Evolutionary conservation across 2,797 vertebrate species (phyloP), one percentile per base, ranked within the genome.

Genomic region (Semotilus atromaculatus): DNA sequence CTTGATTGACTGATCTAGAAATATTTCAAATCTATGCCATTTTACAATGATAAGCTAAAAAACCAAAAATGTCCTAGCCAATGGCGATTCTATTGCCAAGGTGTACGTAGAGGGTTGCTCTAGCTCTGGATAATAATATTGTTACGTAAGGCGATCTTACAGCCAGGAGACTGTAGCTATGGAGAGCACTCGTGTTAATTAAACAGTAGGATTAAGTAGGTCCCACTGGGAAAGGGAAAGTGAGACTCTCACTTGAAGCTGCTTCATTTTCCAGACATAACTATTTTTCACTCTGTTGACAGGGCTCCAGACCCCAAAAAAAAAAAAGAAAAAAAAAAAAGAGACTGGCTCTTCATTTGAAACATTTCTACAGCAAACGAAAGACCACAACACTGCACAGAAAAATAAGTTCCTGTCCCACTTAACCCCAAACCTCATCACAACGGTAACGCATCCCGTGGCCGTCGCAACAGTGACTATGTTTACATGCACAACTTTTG

Each of bases 161-260:
- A 76, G 34, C 34, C 74, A 26, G 74, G 34, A 58, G 34, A 76
- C 74, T 76, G 74, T 76, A 58, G 62, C 78, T 53, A 80, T 38
- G 64, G 45, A 68, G 62, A 67, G 40, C 29, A n/a, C 62, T 73
- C 9, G 19, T 58, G 51, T 67, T 82, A 51, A 85, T 82, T 79
- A 82, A 68, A 36, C 23, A 66, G 40, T 4, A 43, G 62, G 67
- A 77, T 72, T 29, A 62, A 51, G 36, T 38, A 38, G 36, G 36
- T 38, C 40, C 31, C 60, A 48, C 19, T 51, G 64, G 26, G 58
- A 58, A 79, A 62, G 40, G 51, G n/a, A 79, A 26, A 58, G 48
- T 26, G 29, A 71, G 43, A 21, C 18, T 4, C 34, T 80, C 48
- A 23, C 31, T 74, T 43, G 43, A 62, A 70, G 34, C 53, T 14